phyloP scores from a whole-genome alignment of 1,140 invertebrate species.

The Caerostris darwini region DNA sequence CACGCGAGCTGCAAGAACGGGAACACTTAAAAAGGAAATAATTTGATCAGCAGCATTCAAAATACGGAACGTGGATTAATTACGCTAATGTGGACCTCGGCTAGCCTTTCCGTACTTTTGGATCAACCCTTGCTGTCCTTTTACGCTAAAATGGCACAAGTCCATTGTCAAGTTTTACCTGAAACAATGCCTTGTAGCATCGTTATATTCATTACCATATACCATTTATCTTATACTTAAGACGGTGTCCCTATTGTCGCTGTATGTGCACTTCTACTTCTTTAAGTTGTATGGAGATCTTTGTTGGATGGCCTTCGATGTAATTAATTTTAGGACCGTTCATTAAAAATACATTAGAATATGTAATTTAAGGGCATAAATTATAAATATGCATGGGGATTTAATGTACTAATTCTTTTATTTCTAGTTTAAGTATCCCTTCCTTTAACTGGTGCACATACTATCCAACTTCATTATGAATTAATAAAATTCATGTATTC shows the following conservation, averaged over 20 bases:
- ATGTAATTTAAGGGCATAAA: no score
- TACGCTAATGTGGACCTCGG: constrained; percentile 15
- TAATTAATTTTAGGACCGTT: no score
- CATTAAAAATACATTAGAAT: no score
- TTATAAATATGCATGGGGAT: no score
- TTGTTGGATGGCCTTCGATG: no score
- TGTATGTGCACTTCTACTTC: not conserved
- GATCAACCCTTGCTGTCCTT: not conserved
- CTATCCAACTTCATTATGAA: no score
- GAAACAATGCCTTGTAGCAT: not conserved
- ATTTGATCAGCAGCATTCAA: constrained; percentile 67
- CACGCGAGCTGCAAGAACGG: constrained; percentile 58
- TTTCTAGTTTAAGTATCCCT: no score
- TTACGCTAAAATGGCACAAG: not conserved
- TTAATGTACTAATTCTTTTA: no score
- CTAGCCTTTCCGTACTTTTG: not conserved
- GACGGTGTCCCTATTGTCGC: not conserved
- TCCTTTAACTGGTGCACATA: no score
- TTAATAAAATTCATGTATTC: no score
- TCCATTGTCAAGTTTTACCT: not conserved
- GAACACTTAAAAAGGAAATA: constrained; percentile 57
- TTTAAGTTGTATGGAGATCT: no score
- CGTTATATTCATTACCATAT: not conserved
- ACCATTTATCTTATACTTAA: not conserved
- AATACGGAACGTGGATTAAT: constrained; percentile 62